Conservation (phyloP, 2,888 invertebrate genomes). For the Erebia ligea region DNA sequence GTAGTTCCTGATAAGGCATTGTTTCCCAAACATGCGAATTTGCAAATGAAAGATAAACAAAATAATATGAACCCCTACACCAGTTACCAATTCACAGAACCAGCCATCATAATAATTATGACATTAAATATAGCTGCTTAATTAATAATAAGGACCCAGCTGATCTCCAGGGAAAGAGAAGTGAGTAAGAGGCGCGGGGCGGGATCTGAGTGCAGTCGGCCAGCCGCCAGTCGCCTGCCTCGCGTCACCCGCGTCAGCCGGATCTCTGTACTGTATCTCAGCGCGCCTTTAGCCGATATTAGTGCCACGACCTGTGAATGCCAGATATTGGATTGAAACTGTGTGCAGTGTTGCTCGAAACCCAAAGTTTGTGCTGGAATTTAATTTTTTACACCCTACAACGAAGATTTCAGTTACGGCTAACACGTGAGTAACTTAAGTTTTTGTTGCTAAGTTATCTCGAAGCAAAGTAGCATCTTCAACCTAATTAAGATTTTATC, state of each 20-base stretch:
- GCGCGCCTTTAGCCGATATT: conserved; percentile 17
- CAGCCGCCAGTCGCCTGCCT: conserved; percentile 62
- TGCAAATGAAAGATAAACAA: conserved; percentile 20
- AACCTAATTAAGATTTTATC: conserved; percentile 14
- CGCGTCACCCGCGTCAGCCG: conserved; percentile 58
- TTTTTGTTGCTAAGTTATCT: conserved; percentile 2
- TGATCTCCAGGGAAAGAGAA: conserved; percentile 53
- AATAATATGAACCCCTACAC: conserved; percentile 15
- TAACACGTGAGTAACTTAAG: conserved; percentile 33
- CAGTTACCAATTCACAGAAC: conserved; percentile 29
- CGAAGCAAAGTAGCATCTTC: not conserved
- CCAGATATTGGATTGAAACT: conserved; percentile 31
- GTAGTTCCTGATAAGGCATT: not conserved
- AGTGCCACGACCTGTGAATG: conserved; percentile 43
- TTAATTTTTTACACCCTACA: conserved; percentile 7
- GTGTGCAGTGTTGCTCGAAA: conserved; percentile 39
- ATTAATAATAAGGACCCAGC: conserved; percentile 49
- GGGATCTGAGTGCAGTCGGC: conserved; percentile 43
- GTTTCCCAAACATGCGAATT: conserved; percentile 18
- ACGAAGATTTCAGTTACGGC: conserved; percentile 18
- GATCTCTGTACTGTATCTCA: conserved; percentile 33
- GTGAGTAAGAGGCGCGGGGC: conserved; percentile 47
- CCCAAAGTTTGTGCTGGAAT: conserved; percentile 32
- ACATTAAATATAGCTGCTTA: conserved; percentile 20
- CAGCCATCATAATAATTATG: conserved; percentile 41